phyloP scores from a whole-genome alignment of 1,140 invertebrate species.

The Orussus abietinus region DNA sequence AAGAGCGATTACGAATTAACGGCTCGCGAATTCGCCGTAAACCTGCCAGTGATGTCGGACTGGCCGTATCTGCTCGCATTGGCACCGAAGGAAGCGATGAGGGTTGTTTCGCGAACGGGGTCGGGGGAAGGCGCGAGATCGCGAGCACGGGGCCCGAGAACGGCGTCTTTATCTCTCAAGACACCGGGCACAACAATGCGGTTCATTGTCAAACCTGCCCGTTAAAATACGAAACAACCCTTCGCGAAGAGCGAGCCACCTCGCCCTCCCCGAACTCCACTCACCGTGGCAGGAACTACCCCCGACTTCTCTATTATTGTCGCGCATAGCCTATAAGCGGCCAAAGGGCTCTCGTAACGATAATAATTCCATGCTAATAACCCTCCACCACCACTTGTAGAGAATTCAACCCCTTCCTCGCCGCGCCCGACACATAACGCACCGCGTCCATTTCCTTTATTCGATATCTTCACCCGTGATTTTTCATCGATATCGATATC shows the following conservation, averaged over 20 bases:
- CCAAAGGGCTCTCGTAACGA: slow-evolving; percentile 27
- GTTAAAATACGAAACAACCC: slow-evolving; percentile 35
- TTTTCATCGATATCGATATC: too few relatives aligned
- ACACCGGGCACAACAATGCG: slow-evolving; percentile 23
- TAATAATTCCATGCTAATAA: slow-evolving; percentile 38
- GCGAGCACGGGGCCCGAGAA: slow-evolving; percentile 10
- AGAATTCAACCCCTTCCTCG: slow-evolving; percentile 8
- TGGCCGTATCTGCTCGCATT: too few relatives aligned
- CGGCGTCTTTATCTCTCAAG: slow-evolving; percentile 26
- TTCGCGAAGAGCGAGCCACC: slow-evolving; percentile 8
- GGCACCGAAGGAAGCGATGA: too few relatives aligned
- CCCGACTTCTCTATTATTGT: slow-evolving; percentile 23
- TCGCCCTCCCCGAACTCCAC: slow-evolving; percentile 13
- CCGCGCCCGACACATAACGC: slow-evolving; percentile 7
- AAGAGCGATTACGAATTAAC: too few relatives aligned
- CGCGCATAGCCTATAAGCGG: slow-evolving; percentile 29
- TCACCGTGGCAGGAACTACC: slow-evolving; percentile 19
- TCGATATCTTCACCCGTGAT: too few relatives aligned
- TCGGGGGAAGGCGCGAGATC: slow-evolving; percentile 18
- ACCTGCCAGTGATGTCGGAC: too few relatives aligned
- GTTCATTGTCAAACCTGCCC: slow-evolving; percentile 39
- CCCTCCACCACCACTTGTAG: slow-evolving; percentile 20
- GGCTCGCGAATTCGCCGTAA: too few relatives aligned
- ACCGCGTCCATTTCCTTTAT: slow-evolving; percentile 9
- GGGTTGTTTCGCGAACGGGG: too few relatives aligned